Conservation (phyloP, 2,888 invertebrate genomes). For the Drosophila aldrichi region DNA sequence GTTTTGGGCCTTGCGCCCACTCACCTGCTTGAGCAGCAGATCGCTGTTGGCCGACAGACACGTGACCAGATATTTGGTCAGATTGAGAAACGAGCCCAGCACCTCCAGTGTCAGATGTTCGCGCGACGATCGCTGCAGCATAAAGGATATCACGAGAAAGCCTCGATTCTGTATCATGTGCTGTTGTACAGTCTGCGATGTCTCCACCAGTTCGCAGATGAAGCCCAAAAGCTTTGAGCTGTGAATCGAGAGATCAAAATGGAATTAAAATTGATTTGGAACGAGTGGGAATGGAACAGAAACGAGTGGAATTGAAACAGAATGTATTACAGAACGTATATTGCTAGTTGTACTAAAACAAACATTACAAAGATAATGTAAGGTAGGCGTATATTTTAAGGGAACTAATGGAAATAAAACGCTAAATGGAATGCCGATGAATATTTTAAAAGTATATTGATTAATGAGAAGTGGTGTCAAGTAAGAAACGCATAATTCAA, state of each 20-base stretch:
- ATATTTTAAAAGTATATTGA: no score
- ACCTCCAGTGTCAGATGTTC: slow-evolving; percentile 98
- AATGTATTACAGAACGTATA: no score
- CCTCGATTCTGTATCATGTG: slow-evolving; percentile 99
- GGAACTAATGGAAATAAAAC: no score
- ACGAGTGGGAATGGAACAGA: not conserved
- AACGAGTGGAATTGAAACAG: not conserved
- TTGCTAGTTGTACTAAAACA: no score
- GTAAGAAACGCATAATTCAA: no score
- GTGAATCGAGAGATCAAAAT: slow-evolving; percentile 44
- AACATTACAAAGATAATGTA: no score
- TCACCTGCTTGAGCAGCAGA: slow-evolving; percentile 95
- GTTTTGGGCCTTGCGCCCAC: slow-evolving; percentile 38
- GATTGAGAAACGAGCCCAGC: slow-evolving; percentile 94
- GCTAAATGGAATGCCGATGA: no score
- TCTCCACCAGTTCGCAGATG: slow-evolving; percentile 98
- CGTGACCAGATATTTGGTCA: slow-evolving; percentile 96
- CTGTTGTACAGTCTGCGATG: slow-evolving; percentile 98
- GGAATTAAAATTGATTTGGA: not conserved
- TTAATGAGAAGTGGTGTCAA: no score
- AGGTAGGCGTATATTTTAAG: no score
- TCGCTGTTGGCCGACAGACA: slow-evolving; percentile 97
- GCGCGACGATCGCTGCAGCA: slow-evolving; percentile 96
- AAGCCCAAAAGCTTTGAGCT: slow-evolving; percentile 98
- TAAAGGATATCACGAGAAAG: slow-evolving; percentile 98